Evolutionary conservation across 2,113 vertebrate genomes (phyloP).

Genomic region (Rhipidura dahli): DNA sequence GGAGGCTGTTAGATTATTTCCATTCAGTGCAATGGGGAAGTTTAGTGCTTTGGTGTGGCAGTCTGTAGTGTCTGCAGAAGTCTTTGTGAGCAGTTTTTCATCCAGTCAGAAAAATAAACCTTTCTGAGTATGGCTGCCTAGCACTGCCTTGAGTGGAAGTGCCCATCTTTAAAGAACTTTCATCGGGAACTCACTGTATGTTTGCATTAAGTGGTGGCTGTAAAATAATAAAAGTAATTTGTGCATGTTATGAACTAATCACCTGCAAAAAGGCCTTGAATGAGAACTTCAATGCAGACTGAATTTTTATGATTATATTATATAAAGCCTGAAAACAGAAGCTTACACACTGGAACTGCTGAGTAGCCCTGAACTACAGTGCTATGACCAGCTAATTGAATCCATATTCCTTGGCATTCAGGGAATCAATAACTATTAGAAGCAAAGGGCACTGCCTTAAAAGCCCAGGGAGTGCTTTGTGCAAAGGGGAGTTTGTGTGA

Average conservation of each 20-base stretch:
- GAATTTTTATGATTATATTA: constrained; percentile 2
- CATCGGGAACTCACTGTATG: not conserved
- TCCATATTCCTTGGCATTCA: constrained; percentile 5
- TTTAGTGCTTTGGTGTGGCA: not conserved
- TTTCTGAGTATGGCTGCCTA: not conserved
- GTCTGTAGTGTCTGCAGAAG: not conserved
- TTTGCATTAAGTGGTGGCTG: not conserved
- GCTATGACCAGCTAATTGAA: constrained; percentile 44
- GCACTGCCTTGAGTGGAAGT: not conserved
- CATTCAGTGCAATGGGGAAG: not conserved
- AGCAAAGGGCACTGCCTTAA: constrained; percentile 10
- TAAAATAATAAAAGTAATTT: constrained; percentile 27
- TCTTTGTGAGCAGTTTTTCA: not conserved
- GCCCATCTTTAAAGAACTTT: not conserved
- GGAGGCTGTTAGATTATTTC: not conserved
- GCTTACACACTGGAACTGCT: constrained; percentile 10
- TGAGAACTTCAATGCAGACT: not conserved
- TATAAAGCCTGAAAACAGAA: constrained; percentile 9
- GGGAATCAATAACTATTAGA: constrained; percentile 46
- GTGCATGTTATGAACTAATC: not conserved
- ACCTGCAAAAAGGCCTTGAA: not conserved
- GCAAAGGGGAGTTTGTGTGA: not conserved
- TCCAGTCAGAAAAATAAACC: not conserved
- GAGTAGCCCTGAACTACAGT: constrained; percentile 13
- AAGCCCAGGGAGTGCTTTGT: not conserved